Evolutionary conservation across 2,113 vertebrate species (phyloP), one percentile per base, ranked within the genome.

Genomic region (Varanus komodoensis): DNA sequence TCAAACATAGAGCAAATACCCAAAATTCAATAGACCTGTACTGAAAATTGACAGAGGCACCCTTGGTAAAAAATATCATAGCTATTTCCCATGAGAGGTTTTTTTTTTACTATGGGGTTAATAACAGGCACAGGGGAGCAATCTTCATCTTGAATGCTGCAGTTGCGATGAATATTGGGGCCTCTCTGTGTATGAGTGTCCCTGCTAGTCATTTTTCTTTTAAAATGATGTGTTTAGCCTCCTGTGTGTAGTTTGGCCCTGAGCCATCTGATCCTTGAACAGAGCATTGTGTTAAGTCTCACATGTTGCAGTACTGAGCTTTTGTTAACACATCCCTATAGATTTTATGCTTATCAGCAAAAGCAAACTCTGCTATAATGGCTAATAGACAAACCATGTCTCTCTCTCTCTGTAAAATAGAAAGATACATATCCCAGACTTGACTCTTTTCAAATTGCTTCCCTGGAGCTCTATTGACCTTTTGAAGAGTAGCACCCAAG

Each of bases 381-480:
- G 82, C 29, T 67, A 77, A n/a, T 79, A 29, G 48, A 11, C 38
- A 21, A 75, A 61, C 29, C 17, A 44, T 38, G 82, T 3, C 48
- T 21, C 25, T 73, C 23, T 9, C 34, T 82, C 38, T 78, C 38
- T 61, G 4, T 71, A 21, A 9, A 44, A 21, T 50, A 71, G 29
- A 85, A 27, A 27, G 23, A 84, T 48, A 52, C 86, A 50, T 50
- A 82, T 69, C n/a, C 88, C 82, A 77, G 32, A 32, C 32, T 86
- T 79, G 57, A 88, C 88, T 27, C 91, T 90, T 95, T 84, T 94
- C 89, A 92, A 91, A 92, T 90, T 90, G 54, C 73, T 90, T 94
- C 95, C 93, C 92, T 69, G 91, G 87, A 69, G 52, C 54, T 88
- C 15, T 75, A 86, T 92, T 67, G 54, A 89, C 94, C 80, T 64